These are phyloP conservation scores for Drosophila repleta DNA, from an alignment of 1,140 invertebrate species.

Conservation along the genomic window DNA sequence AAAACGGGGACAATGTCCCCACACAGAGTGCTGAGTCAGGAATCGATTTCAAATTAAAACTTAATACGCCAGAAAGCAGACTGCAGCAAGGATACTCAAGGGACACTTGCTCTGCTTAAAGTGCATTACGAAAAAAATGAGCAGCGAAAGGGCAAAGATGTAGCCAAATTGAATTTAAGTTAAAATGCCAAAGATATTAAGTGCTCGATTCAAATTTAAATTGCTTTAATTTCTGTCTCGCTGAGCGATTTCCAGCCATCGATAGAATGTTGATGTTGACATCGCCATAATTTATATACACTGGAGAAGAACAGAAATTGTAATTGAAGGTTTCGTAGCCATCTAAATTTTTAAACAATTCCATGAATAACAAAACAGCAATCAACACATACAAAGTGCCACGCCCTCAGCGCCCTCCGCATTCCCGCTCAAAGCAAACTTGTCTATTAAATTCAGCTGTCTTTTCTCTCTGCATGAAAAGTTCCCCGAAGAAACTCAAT, in stretches of 20 bases:
- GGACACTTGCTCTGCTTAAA: background rate
- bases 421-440: conserved; percentile 33
- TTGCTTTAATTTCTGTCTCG: too few relatives aligned
- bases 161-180: background rate
- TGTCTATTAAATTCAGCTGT: conserved; percentile 55
- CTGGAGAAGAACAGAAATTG: conserved; percentile 10
- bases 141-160: background rate
- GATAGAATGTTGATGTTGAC: background rate
- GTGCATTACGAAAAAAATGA: background rate
- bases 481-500: conserved; percentile 55
- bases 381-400: conserved; percentile 52
- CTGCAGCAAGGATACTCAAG: background rate
- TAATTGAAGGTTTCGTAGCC: conserved; percentile 52
- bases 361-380: conserved; percentile 74
- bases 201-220: too few relatives aligned
- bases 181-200: too few relatives aligned
- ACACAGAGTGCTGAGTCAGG: background rate
- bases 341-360: conserved; percentile 76
- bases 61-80: background rate
- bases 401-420: background rate
- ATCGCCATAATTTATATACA: background rate
- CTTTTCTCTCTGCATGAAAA: conserved; percentile 23
- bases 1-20: conserved; percentile 6
- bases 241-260: too few relatives aligned
- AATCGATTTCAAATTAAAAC: conserved; percentile 23